phyloP scores from a whole-genome alignment of 2,113 vertebrate genomes.

The Paratilapia polleni region DNA sequence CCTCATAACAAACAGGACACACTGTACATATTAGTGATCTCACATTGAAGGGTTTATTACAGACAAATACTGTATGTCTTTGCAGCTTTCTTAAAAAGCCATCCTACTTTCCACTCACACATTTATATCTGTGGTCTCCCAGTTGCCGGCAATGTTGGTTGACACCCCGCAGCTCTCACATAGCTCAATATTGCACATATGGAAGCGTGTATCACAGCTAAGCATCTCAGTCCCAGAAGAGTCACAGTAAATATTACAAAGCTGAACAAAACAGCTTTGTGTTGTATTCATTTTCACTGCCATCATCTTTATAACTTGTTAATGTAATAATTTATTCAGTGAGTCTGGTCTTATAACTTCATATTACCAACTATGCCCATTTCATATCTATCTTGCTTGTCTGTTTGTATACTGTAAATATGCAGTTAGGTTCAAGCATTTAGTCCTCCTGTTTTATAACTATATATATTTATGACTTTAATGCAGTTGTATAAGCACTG shows the following conservation, averaged over 20 bases:
- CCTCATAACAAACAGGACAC: neutral
- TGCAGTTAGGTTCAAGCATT: conserved; percentile 13
- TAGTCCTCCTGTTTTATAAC: neutral
- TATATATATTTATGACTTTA: neutral
- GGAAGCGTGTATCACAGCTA: conserved; percentile 61
- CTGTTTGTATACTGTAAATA: conserved; percentile 14
- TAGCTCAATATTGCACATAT: conserved; percentile 54
- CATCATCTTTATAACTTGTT: conserved; percentile 35
- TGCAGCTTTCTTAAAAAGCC: neutral
- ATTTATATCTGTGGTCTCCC: conserved; percentile 23
- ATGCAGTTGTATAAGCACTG: conserved; percentile 2
- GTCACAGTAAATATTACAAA: conserved; percentile 54
- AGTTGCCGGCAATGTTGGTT: conserved; percentile 20
- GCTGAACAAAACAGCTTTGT: conserved; percentile 44
- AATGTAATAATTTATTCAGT: conserved; percentile 40
- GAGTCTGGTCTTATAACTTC: conserved; percentile 23
- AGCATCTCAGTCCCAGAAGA: conserved; percentile 38
- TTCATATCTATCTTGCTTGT: conserved; percentile 49
- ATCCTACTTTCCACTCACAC: conserved; percentile 28
- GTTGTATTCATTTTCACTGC: conserved; percentile 45
- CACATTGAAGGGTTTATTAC: neutral
- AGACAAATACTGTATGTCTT: conserved; percentile 1
- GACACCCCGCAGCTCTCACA: conserved; percentile 54
- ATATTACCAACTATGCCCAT: conserved; percentile 20
- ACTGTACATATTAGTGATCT: neutral